Conservation (phyloP, 2,888 invertebrate genomes). For the Metalampra italica region DNA sequence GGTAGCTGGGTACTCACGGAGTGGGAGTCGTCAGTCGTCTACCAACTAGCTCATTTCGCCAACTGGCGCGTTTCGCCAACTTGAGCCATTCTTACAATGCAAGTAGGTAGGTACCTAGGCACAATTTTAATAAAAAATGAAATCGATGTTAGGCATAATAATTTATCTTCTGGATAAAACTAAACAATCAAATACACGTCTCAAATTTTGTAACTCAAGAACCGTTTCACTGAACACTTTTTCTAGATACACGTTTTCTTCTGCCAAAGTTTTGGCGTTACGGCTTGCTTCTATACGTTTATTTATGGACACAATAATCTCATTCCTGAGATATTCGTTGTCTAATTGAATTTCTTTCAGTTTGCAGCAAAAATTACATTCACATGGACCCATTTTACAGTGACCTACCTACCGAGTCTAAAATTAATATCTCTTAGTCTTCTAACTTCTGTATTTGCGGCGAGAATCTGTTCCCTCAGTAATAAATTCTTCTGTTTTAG, state of each 20-base stretch:
- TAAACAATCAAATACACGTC: constrained; percentile 18
- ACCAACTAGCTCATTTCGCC: too few relatives aligned
- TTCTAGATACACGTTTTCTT: constrained; percentile 50
- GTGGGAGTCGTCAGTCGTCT: too few relatives aligned
- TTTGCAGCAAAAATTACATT: constrained; percentile 14
- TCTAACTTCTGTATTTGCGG: constrained; percentile 34
- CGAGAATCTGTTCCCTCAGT: constrained; percentile 34
- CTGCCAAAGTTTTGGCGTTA: constrained; percentile 43
- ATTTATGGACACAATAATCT: constrained; percentile 36
- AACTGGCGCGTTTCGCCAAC: too few relatives aligned
- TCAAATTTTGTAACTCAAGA: constrained; percentile 34
- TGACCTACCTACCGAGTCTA: background rate
- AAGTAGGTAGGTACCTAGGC: too few relatives aligned
- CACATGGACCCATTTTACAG: constrained; percentile 19
- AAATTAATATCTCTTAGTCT: constrained; percentile 26
- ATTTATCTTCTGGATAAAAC: background rate
- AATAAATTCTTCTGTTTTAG: constrained; percentile 45
- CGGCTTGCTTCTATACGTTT: constrained; percentile 48
- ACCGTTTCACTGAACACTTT: constrained; percentile 38
- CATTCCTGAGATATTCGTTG: constrained; percentile 37
- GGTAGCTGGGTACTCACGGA: too few relatives aligned
- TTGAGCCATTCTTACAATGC: too few relatives aligned
- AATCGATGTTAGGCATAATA: too few relatives aligned
- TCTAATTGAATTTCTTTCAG: constrained; percentile 34
- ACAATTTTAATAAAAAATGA: too few relatives aligned